Evolutionary conservation across 2,797 vertebrate genomes (phyloP), one percentile per base, ranked within the genome.

Genomic region (Meriones psammophilus): DNA sequence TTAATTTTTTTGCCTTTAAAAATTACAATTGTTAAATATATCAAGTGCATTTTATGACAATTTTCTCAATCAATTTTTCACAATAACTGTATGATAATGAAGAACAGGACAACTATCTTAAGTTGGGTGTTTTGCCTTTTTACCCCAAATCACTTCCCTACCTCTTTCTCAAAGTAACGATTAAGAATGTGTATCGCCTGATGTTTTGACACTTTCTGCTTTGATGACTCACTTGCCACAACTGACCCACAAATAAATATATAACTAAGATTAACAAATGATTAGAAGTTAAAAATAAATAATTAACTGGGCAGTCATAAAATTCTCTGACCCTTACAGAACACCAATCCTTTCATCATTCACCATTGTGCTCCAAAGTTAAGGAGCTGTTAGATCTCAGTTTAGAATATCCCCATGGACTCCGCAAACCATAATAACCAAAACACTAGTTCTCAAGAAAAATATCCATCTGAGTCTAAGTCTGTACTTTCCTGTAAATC

Each of bases 81-180:
- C 8, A 50, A 10, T 9, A 24, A 69, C 24, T n/a, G 18, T 33
- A n/a, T 85, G 30, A 26, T 85, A 69, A 20, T 39, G 66, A 58
- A 26, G 0, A 88, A 30, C 9, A 8, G 39, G 18, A 13, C 36
- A 22, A 79, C 17, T 39, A 62, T n/a, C 5, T 24, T 10, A 50
- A 9, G 3, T 33, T 81, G 24, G 42, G 26, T 24, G 22, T 28
- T 50, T 9, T 18, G 36, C 12, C 13, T 18, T 74, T 6, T 6
- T 28, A 22, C 64, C 26, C 62, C 9, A 64, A 64, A 74, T 56
- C 71, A 22, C 14, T 28, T n/a, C 6, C 56, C 33, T 3, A 15
- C 0, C 8, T 0, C 8, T 14, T 54, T 80, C n/a, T 66, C 64
- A 3, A 0, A 28, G 9, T 62, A 58, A 54, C 4, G 8, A 39